Base-by-base conservation (phyloP, 2,888 invertebrate species). In the Leptopilina syphax region DNA sequence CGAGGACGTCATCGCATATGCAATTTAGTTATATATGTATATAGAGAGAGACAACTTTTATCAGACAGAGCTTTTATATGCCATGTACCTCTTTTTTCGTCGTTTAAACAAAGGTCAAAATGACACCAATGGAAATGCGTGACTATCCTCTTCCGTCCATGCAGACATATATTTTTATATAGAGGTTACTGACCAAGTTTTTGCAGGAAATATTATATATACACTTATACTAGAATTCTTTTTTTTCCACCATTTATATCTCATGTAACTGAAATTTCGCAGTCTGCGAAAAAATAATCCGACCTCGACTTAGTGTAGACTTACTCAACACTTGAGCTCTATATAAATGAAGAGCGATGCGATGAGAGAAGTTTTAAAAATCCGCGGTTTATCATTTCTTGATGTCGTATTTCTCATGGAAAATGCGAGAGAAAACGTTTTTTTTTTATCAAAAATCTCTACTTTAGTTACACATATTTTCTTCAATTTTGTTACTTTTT, bases 151-250 rank as follows among this genome's bases (percentile, higher is more conserved):
- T 81, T 79, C 76, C 79, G 80, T 80, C 79, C 79, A 77, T 8
- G 77, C 68, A 77, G 63, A 77, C 77, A 50, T 18, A 65, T 50
- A 10, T 9, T 50, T 50, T 0, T 50, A 63, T 77, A 54, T 77
- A 63, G 79, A 77, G 82, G 81, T 83, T 80, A 78, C 66, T 80
- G 81, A 82, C 81, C 81, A 80, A 73, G 44, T 77, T 47, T 44
- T 24, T 41, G 65, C 47, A 65, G 4, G 8, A 24, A 60, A 34
- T 66, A 44, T 41, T 67, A 57, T 34, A 34, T 34, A 63, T 8
- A 8, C 44, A 8, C 65, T 18, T 8, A 8, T 6, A 8, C 65
- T 18, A n/a, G 10, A 65, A 34, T 34, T 34, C n/a, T 9, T 60
- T 60, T 41, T 67, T 76, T 81, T 81, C 70, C 77, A 81, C 81